phyloP scores from a whole-genome alignment of 2,113 vertebrate genomes.

The Ptilonorhynchus violaceus region DNA sequence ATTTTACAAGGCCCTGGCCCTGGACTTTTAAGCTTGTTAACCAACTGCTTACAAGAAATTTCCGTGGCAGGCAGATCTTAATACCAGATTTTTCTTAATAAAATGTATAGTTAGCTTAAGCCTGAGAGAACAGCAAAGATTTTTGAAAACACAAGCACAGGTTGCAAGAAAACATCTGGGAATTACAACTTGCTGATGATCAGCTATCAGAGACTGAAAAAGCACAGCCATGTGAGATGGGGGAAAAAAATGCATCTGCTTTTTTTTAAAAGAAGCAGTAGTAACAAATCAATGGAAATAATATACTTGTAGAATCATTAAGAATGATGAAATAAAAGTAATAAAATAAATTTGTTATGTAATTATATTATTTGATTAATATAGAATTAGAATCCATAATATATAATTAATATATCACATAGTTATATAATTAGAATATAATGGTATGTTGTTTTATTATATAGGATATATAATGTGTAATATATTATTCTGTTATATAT shows the following conservation, averaged over 20 bases:
- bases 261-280: not conserved
- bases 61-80: not conserved
- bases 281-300: not conserved
- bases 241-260: accelerated
- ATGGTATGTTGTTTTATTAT: not conserved
- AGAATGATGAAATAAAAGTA: not conserved
- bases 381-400: not conserved
- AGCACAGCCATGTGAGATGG: not conserved
- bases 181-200: not conserved
- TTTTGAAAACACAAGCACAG: not conserved
- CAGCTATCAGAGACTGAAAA: not conserved
- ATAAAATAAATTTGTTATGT: no score
- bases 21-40: not conserved
- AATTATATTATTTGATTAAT: not conserved
- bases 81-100: not conserved
- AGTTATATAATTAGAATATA: not conserved
- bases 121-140: not conserved
- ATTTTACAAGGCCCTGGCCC: not conserved
- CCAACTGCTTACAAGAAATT: not conserved
- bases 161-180: not conserved
- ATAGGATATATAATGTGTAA: not conserved
- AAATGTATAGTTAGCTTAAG: not conserved
- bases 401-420: not conserved
- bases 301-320: not conserved
- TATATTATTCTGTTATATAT: no score